A percentile compares a stretch with the other conserved stretches of the same genome.
Conservation (phyloP, 2,113 vertebrate species). For the Nannobrachium achirus region DNA sequence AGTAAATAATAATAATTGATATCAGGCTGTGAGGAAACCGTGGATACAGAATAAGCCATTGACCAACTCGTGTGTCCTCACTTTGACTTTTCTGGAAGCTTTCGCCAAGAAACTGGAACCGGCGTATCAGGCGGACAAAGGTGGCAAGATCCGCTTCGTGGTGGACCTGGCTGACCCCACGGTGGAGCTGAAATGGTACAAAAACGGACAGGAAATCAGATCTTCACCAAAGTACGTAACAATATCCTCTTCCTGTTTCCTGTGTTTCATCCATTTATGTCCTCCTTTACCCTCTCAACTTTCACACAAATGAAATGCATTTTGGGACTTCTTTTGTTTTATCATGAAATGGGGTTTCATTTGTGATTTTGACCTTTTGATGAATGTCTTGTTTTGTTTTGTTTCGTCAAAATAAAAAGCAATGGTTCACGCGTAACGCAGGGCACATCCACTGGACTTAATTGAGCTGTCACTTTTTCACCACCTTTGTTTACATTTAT, state of each 20-base stretch:
- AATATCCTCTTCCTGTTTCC: neutral
- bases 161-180: slow-evolving; percentile 97
- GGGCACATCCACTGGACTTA: no score
- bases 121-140: slow-evolving; percentile 96
- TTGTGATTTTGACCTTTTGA: slow-evolving; percentile 36
- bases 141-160: slow-evolving; percentile 89
- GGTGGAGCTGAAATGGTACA: slow-evolving; percentile 98
- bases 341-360: slow-evolving; percentile 63
- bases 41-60: neutral
- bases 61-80: neutral
- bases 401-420: slow-evolving; percentile 35
- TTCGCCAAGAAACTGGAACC: slow-evolving; percentile 96
- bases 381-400: slow-evolving; percentile 37
- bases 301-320: slow-evolving; percentile 58
- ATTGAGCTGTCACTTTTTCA: no score
- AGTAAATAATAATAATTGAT: neutral
- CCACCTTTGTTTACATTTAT: no score
- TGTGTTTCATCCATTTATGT: slow-evolving; percentile 15
- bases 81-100: slow-evolving; percentile 72
- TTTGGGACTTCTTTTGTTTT: slow-evolving; percentile 1
- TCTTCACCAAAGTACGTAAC: slow-evolving; percentile 92
- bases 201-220: slow-evolving; percentile 98
- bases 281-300: slow-evolving; percentile 8
- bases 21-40: neutral
- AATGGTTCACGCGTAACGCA: no score